phyloP scores from a whole-genome alignment of 1,140 invertebrate species.

The Thalassaphorura encarpata region DNA sequence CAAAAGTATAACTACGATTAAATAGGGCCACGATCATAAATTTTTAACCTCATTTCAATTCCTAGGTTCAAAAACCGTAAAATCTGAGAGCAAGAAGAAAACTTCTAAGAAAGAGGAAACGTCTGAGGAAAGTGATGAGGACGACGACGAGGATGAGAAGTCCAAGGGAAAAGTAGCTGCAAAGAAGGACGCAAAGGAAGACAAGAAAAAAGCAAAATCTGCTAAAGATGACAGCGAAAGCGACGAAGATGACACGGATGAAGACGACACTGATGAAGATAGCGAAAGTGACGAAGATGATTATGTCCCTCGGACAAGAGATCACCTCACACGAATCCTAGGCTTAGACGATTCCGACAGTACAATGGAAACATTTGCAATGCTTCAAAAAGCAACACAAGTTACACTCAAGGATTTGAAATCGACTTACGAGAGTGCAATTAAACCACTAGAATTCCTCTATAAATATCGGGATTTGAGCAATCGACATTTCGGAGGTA shows the following conservation, averaged over 20 bases:
- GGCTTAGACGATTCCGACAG: constrained; percentile 59
- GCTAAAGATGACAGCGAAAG: constrained; percentile 18
- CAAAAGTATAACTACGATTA: too few relatives aligned
- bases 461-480: constrained; percentile 89
- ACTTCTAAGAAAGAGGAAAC: too few relatives aligned
- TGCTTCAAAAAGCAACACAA: constrained; percentile 61
- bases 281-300: constrained; percentile 5
- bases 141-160: constrained; percentile 17
- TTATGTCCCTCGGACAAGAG: constrained; percentile 48
- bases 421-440: constrained; percentile 71
- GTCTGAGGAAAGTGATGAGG: constrained; percentile 15
- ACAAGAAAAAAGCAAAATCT: constrained; percentile 16
- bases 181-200: constrained; percentile 10
- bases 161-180: constrained; percentile 5
- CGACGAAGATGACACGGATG: constrained; percentile 16
- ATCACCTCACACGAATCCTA: constrained; percentile 68
- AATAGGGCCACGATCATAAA: too few relatives aligned
- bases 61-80: too few relatives aligned
- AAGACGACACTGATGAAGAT: constrained; percentile 20
- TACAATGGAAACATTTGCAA: constrained; percentile 56
- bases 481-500: constrained; percentile 76
- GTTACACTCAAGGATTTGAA: constrained; percentile 74
- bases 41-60: too few relatives aligned
- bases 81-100: too few relatives aligned
- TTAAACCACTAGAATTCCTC: constrained; percentile 76